Conservation (phyloP, 2,797 vertebrate genomes). For the Anguilla anguilla region DNA sequence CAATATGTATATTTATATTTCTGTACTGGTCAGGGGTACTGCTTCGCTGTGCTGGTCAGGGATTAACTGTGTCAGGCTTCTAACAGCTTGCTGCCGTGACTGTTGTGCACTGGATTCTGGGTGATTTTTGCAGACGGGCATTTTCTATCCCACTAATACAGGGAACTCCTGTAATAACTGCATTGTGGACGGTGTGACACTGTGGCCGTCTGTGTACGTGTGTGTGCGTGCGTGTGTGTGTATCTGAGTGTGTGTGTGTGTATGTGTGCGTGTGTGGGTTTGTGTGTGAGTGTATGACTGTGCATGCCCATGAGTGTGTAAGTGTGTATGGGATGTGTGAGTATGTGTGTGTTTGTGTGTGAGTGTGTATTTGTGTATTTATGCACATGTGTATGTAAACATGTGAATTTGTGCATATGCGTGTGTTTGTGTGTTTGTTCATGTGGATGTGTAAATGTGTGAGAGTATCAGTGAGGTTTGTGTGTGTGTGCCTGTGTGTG, state of each 20-base stretch:
- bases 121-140: background rate
- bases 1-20: background rate
- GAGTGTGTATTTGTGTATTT: conserved; percentile 6
- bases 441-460: background rate
- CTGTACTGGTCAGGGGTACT: background rate
- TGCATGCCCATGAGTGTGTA: background rate
- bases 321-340: conserved; percentile 11
- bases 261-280: too few relatives aligned
- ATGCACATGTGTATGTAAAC: background rate
- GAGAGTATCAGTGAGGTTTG: background rate
- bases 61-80: background rate
- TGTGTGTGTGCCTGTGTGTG: background rate
- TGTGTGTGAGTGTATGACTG: background rate
- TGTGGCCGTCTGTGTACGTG: background rate
- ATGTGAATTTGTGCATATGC: too few relatives aligned
- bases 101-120: background rate
- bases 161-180: background rate
- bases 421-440: too few relatives aligned
- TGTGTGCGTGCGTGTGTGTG: background rate
- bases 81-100: background rate
- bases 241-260: too few relatives aligned
- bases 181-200: background rate
- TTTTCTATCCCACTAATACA: background rate
- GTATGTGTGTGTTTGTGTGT: conserved; percentile 9
- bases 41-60: background rate